These are phyloP conservation scores for Protaetia brevitarsis DNA, from an alignment of 1,140 invertebrate species.

Conservation along the genomic window DNA sequence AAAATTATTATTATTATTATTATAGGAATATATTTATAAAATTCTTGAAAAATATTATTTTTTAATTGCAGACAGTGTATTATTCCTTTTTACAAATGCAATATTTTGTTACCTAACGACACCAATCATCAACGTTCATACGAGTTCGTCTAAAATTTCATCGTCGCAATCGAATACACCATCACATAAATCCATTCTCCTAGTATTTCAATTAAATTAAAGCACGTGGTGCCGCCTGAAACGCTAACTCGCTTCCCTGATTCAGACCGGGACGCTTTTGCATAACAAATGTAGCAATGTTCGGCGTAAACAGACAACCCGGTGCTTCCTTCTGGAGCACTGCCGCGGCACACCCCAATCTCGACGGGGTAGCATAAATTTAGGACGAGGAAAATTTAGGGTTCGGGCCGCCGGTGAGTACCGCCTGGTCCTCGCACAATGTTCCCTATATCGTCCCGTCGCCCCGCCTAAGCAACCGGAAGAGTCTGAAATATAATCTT, in stretches of 20 bases:
- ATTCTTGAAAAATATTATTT: too few species aligned
- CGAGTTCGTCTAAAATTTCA: too few species aligned
- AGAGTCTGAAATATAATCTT: conserved; percentile 4
- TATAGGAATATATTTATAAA: too few species aligned
- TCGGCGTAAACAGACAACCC: conserved; percentile 2
- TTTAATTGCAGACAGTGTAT: too few species aligned
- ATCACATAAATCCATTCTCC: neutral
- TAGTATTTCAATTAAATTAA: conserved; percentile 3
- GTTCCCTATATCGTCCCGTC: neutral
- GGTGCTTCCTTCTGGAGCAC: neutral
- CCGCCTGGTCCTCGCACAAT: neutral
- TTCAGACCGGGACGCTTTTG: neutral
- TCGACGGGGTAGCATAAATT: conserved; percentile 6
- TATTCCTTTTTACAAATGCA: too few species aligned
- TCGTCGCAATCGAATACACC: neutral
- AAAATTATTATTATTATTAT: too few species aligned
- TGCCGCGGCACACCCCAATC: neutral
- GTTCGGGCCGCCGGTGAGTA: neutral
- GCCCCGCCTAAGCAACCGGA: conserved; percentile 1
- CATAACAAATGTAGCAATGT: neutral
- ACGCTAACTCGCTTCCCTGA: neutral
- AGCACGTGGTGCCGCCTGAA: neutral
- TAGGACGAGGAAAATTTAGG: neutral
- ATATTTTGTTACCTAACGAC: too few species aligned
- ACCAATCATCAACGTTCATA: too few species aligned